Conservation (phyloP, 2,888 invertebrate species). For the Himalopsyche tibetana region DNA sequence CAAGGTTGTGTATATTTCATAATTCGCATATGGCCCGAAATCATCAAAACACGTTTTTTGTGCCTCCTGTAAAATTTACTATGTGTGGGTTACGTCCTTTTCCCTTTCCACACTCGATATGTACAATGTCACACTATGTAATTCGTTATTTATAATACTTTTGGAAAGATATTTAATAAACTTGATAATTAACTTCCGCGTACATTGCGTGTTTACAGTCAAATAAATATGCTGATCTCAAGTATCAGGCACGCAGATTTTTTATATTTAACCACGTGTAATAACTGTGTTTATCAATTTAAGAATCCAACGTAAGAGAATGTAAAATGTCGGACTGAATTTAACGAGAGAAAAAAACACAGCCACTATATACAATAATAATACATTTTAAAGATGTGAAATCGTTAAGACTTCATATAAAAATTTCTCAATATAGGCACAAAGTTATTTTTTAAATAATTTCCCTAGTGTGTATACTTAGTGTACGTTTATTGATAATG, state of each 20-base stretch:
- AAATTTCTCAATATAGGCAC: neutral
- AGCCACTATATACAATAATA: neutral
- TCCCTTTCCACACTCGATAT: too few relatives aligned
- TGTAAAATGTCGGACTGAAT: neutral
- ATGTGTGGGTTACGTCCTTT: too few relatives aligned
- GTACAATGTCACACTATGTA: too few relatives aligned
- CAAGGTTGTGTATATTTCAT: too few relatives aligned
- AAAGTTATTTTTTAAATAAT: neutral
- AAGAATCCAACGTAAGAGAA: neutral
- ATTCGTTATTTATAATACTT: too few relatives aligned
- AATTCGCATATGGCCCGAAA: too few relatives aligned
- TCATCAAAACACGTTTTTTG: too few relatives aligned
- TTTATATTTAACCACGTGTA: neutral
- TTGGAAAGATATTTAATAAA: too few relatives aligned
- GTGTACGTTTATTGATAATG: neutral
- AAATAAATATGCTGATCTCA: neutral
- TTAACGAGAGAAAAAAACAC: neutral
- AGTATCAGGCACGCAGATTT: neutral
- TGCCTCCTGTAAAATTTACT: too few relatives aligned
- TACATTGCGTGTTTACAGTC: neutral
- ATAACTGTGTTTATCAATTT: conserved; percentile 4
- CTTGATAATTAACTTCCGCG: too few relatives aligned
- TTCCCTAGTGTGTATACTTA: neutral
- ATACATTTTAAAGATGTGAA: neutral
- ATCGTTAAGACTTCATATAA: neutral